phyloP scores from a whole-genome alignment of 2,113 vertebrate genomes.

The Shinisaurus crocodilurus region DNA sequence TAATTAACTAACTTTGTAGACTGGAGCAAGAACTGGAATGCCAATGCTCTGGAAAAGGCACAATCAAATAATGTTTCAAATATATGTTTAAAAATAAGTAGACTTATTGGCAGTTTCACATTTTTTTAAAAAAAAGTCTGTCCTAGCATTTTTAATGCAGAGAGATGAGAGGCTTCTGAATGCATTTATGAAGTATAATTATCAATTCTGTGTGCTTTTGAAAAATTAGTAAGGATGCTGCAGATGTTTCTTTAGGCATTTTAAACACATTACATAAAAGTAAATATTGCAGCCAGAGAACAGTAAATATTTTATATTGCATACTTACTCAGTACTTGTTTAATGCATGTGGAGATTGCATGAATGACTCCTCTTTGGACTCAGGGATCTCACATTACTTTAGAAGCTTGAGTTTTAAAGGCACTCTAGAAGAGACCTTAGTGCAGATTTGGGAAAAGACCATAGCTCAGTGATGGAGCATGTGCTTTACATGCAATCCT shows the following conservation, averaged over 20 bases:
- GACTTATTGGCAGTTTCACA: not conserved
- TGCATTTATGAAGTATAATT: conserved; percentile 35
- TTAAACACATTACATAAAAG: conserved; percentile 35
- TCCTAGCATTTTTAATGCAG: not conserved
- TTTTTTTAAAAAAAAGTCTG: conserved; percentile 17
- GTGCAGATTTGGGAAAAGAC: not conserved
- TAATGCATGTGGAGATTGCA: conserved; percentile 33
- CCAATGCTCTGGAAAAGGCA: not conserved
- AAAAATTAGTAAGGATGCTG: not conserved
- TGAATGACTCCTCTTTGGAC: not conserved
- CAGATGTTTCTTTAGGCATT: conserved; percentile 18
- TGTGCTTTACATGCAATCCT: not conserved
- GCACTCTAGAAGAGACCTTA: not conserved
- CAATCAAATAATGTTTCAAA: not conserved
- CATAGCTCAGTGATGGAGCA: not conserved
- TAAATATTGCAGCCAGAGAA: conserved; percentile 8
- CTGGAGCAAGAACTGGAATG: not conserved
- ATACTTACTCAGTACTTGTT: conserved; percentile 13
- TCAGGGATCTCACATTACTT: not conserved
- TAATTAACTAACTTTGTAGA: not conserved
- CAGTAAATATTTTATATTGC: conserved; percentile 37
- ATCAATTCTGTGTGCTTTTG: conserved; percentile 21
- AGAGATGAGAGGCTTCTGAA: conserved; percentile 18
- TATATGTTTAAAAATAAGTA: not conserved
- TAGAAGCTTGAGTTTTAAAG: not conserved